phyloP scores from a whole-genome alignment of 2,888 invertebrate species.

The Ptychoptera contaminata region DNA sequence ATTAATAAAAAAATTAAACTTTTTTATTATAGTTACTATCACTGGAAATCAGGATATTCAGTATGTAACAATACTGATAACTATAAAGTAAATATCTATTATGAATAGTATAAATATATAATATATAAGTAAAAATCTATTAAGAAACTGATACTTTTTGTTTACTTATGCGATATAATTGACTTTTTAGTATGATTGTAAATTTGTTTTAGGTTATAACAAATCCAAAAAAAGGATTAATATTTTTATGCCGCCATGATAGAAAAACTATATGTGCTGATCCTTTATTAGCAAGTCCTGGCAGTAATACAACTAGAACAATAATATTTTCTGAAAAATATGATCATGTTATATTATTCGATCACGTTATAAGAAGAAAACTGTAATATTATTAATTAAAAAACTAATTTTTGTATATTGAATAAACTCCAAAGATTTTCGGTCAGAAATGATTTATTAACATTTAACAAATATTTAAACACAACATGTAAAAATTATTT shows the following conservation, averaged over 20 bases:
- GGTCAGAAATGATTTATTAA: too few species aligned
- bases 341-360: slow-evolving; percentile 61
- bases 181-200: too few species aligned
- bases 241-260: slow-evolving; percentile 69
- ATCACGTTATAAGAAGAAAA: slow-evolving; percentile 54
- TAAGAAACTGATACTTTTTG: too few species aligned
- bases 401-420: too few species aligned
- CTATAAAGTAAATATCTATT: slow-evolving; percentile 41
- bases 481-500: too few species aligned
- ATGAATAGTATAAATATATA: too few species aligned
- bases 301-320: slow-evolving; percentile 48
- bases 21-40: slow-evolving; percentile 34
- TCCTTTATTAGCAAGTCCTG: slow-evolving; percentile 39
- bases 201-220: slow-evolving; percentile 43
- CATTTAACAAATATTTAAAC: too few species aligned
- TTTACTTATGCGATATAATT: too few species aligned
- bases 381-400: too few species aligned
- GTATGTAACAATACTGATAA: slow-evolving; percentile 59
- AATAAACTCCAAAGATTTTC: too few species aligned
- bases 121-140: too few species aligned
- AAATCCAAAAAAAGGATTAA: slow-evolving; percentile 53
- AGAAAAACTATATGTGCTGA: slow-evolving; percentile 60
- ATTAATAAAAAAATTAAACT: background rate
- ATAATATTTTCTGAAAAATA: slow-evolving; percentile 48
- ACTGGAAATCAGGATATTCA: slow-evolving; percentile 57